phyloP scores from a whole-genome alignment of 2,888 invertebrate genomes.

The Zeuzera pyrina region DNA sequence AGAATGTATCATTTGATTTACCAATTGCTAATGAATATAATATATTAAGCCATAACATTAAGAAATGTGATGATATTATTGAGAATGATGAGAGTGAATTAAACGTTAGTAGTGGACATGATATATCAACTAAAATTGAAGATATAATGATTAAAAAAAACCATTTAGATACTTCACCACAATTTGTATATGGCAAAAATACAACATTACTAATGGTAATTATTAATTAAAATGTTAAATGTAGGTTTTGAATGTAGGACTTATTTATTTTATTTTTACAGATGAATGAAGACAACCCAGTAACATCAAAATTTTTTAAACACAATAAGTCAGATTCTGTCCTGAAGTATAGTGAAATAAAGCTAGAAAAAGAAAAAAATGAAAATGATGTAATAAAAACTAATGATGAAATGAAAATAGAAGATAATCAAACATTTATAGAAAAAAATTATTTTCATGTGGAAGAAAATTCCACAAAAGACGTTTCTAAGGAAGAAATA shows the following conservation, averaged over 20 bases:
- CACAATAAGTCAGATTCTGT: background rate
- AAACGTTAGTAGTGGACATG: constrained; percentile 22
- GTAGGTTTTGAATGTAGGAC: background rate
- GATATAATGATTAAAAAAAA: constrained; percentile 47
- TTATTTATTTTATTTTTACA: constrained; percentile 18
- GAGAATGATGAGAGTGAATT: constrained; percentile 28
- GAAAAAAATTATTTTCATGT: no score
- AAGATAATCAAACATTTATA: no score
- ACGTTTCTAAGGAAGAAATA: no score
- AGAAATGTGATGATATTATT: constrained; percentile 19
- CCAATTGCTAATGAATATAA: constrained; percentile 21
- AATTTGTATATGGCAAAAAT: constrained; percentile 50
- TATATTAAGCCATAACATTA: constrained; percentile 13
- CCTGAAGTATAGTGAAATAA: no score
- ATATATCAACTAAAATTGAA: constrained; percentile 37
- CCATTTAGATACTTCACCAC: constrained; percentile 48
- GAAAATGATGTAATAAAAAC: no score
- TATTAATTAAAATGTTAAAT: constrained; percentile 1
- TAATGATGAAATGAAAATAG: no score
- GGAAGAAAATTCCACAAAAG: no score
- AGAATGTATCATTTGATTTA: constrained; percentile 36
- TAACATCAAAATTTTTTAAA: constrained; percentile 49
- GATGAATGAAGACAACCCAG: constrained; percentile 26
- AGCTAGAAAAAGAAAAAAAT: no score
- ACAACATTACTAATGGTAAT: constrained; percentile 25